Evolutionary conservation across 2,113 vertebrate species (phyloP), one percentile per base, ranked within the genome.

Genomic region (Catharus minimus): DNA sequence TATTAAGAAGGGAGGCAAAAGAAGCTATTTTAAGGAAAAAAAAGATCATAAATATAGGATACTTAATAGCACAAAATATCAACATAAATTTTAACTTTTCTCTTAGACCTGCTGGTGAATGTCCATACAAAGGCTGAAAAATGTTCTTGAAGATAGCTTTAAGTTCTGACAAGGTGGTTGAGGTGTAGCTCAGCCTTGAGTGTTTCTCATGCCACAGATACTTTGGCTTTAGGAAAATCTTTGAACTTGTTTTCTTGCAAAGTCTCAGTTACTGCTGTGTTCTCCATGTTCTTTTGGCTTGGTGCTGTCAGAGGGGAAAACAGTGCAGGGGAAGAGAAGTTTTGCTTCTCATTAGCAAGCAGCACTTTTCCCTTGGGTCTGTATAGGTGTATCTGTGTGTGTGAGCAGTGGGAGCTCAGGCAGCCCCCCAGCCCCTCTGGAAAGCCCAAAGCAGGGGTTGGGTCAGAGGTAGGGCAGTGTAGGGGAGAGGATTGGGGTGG

Each of bases 101-200:
- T 85, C 10, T 49, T 56, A 11, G 47, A 15, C 12, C 16, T 20
- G 9, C 32, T 89, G 5, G 18, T 60, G 24, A 83, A 28, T 19
- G 28, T 67, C 27, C 6, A 1, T 68, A 27, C 10, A 61, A 53
- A 78, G 15, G 23, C 11, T 76, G 32, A 79, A 57, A 75, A 78
- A 65, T 81, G 19, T 64, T 49, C 7, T 2, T 56, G 44, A 66
- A 53, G 36, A 27, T 67, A 60, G 32, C 56, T 57, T 27, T 58
- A 56, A 38, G 20, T 64, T 91, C 30, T 3, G 3, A 13, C 69
- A n/a, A n/a, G 15, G 14, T 56, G 41, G 6, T 36, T 0, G 0
- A 83, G 75, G 22, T 80, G 39, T 60, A 86, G 60, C 27, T 58
- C 7, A 67, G 15, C 24, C 41, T 27, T 32, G 27, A 66, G n/a